Base-by-base conservation (phyloP, 2,888 invertebrate species). In the Nymphalis urticae region DNA sequence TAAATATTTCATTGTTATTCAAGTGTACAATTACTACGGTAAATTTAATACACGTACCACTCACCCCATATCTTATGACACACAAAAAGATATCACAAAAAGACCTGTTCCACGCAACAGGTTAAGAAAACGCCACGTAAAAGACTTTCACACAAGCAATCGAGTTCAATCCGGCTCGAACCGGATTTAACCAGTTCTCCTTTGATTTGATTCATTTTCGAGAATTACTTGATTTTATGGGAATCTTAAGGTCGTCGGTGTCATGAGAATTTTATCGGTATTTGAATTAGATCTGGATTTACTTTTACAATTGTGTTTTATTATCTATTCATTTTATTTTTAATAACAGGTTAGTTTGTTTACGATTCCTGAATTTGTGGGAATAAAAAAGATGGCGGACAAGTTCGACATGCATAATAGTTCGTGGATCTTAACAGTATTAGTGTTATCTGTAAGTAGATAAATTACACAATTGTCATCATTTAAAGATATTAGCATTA, bases 221-320 rank as follows among this genome's bases (percentile, higher is more conserved):
- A 48, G 50, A 61, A 53, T 5, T 54, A 66, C 54, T 56, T 53
- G 61, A 66, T 61, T 61, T 66, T 62, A 62, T 42, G 70, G 64
- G 67, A 51, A 60, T 70, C 56, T 65, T 67, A 47, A 62, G 70
- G 67, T 68, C 70, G 64, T 58, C 61, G 64, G 36, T 70, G 68
- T 68, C 70, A 68, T 70, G 70, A 17, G 70, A 70, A 68, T 17
- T 19, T 27, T 27, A 24, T 27, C 13, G 16, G 4, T 17, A 13
- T 50, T 19, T n/a, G 1, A 65, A 65, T 50, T 24, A 59, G 59
- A 51, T 60, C 13, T 60, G 50, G n/a, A 19, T 24, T 54, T 21
- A 27, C 16, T 17, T 64, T 51, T 13, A 42, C 36, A 42, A 42
- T 42, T 13, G 42, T 13, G 13, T 42, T 13, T 42, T 27, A 27